These are phyloP conservation scores for Eulemur macaco DNA, from an alignment of 2,113 vertebrate species.

Conservation along the genomic window DNA sequence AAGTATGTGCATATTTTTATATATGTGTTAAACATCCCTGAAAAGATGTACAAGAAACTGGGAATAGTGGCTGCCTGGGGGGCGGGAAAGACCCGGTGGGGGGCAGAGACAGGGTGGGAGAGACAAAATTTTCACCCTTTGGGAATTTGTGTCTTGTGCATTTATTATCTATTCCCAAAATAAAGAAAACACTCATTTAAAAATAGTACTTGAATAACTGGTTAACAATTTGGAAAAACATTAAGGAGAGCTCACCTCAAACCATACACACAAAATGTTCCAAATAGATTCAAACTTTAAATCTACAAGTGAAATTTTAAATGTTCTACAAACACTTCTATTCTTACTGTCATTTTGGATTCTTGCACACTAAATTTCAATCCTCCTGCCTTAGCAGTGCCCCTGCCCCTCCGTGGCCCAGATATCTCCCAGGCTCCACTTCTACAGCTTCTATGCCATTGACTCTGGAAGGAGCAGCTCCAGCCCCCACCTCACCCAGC, in stretches of 20 bases:
- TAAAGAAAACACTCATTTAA: neutral
- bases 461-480: neutral
- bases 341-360: neutral
- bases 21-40: neutral
- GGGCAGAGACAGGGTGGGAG: neutral
- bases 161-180: neutral
- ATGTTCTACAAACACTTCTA: neutral
- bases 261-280: neutral
- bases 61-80: neutral
- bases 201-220: neutral
- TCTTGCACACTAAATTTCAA: neutral
- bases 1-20: neutral
- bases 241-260: neutral
- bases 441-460: fast-evolving
- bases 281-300: neutral
- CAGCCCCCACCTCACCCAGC: neutral
- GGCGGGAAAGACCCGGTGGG: neutral
- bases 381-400: neutral
- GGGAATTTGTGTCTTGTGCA: neutral
- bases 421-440: neutral
- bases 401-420: neutral
- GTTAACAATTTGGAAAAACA: neutral
- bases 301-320: neutral
- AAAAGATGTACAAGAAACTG: neutral
- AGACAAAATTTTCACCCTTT: neutral